Evolutionary conservation across 2,797 vertebrate species (phyloP).

Genomic region (Falco biarmicus): DNA sequence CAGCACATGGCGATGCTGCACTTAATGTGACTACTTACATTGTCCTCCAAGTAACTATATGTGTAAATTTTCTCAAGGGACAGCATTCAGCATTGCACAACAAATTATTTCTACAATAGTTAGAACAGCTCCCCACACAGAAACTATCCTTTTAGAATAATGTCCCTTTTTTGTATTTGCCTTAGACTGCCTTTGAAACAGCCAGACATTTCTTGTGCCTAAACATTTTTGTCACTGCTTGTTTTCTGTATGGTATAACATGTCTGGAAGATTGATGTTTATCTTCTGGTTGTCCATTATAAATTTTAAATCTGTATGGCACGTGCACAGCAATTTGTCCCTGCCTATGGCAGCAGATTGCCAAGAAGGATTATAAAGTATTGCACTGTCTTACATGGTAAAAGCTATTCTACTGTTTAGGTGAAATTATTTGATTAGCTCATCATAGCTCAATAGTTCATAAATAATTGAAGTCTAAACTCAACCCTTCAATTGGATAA

Average conservation of each 20-base stretch:
- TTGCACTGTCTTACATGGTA: not conserved
- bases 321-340: constrained; percentile 7
- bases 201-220: not conserved
- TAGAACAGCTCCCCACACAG: not conserved
- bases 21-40: not conserved
- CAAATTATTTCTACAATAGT: not conserved
- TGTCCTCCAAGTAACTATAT: not conserved
- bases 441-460: constrained; percentile 28
- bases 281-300: constrained; percentile 30
- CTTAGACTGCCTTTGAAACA: not conserved
- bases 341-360: constrained; percentile 4
- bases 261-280: constrained; percentile 15
- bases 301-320: constrained; percentile 22
- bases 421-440: constrained; percentile 59
- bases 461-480: constrained; percentile 50
- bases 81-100: not conserved
- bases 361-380: not conserved
- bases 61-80: not conserved
- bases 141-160: not conserved
- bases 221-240: not conserved
- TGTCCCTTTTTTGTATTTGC: not conserved
- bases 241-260: not conserved
- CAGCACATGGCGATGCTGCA: not conserved
- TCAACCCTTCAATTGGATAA: not conserved
- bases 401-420: constrained; percentile 23